phyloP scores from a whole-genome alignment of 2,113 vertebrate species.

The Oryzias javanicus region DNA sequence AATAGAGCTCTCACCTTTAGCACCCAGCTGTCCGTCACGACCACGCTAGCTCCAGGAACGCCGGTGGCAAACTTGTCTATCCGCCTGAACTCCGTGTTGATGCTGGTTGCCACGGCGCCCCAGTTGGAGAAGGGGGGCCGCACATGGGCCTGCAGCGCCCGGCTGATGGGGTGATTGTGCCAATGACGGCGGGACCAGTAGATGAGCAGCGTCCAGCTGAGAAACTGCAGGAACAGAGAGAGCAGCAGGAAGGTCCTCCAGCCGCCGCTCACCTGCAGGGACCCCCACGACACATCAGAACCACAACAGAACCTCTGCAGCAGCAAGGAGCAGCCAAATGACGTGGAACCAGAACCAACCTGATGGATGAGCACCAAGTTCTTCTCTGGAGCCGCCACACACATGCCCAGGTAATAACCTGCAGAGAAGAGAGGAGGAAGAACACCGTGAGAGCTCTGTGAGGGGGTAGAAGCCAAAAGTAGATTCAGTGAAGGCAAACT shows the following conservation, averaged over 20 bases:
- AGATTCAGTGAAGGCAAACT: no score
- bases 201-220: slow-evolving; percentile 71
- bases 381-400: slow-evolving; percentile 87
- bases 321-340: not conserved
- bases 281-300: not conserved
- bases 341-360: slow-evolving; percentile 47
- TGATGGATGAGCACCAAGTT: slow-evolving; percentile 74
- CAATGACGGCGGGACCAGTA: slow-evolving; percentile 85
- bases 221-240: slow-evolving; percentile 71
- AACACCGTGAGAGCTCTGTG: no score
- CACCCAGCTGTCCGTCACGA: slow-evolving; percentile 93
- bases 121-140: slow-evolving; percentile 76
- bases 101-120: slow-evolving; percentile 82
- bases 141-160: slow-evolving; percentile 72
- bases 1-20: slow-evolving; percentile 51
- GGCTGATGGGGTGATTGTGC: slow-evolving; percentile 84
- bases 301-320: slow-evolving; percentile 12
- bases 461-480: no score
- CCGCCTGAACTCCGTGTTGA: slow-evolving; percentile 89
- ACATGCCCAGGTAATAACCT: slow-evolving; percentile 96
- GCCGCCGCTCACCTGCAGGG: slow-evolving; percentile 63
- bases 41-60: slow-evolving; percentile 82
- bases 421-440: slow-evolving; percentile 22
- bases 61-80: slow-evolving; percentile 94
- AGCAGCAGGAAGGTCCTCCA: slow-evolving; percentile 83